Conservation (phyloP, 2,113 vertebrate species). For the Sinocyclocheilus rhinocerous region DNA sequence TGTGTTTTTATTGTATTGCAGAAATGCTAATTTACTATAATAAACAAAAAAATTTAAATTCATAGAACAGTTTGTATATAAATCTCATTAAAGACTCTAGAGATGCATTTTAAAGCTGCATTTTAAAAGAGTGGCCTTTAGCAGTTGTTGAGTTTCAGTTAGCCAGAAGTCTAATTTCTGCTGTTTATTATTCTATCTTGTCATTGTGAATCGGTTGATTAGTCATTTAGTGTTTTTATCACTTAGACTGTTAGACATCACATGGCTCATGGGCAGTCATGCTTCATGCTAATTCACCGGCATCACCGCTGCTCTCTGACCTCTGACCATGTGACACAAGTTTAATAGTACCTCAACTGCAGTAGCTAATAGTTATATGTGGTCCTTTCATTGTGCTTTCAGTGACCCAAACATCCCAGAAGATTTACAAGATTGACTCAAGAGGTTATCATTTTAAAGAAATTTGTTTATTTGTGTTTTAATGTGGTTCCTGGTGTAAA, state of each 20-base stretch:
- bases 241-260: slow-evolving; percentile 65
- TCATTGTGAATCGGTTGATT: slow-evolving; percentile 70
- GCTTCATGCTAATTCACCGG: slow-evolving; percentile 51
- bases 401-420: background rate
- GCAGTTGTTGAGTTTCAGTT: background rate
- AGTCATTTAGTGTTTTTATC: slow-evolving; percentile 54
- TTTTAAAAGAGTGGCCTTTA: background rate
- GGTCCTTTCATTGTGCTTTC: slow-evolving; percentile 25
- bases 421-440: background rate
- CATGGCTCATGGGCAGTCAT: slow-evolving; percentile 69
- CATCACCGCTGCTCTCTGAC: slow-evolving; percentile 56
- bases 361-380: slow-evolving; percentile 43
- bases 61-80: too few relatives aligned
- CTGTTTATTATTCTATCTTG: slow-evolving; percentile 67
- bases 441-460: background rate
- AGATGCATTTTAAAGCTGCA: too few relatives aligned
- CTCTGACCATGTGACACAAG: slow-evolving; percentile 69
- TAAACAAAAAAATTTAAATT: too few relatives aligned
- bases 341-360: slow-evolving; percentile 58
- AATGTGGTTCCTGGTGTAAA: background rate
- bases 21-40: background rate
- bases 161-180: slow-evolving; percentile 49
- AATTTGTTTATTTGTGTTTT: background rate
- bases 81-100: too few relatives aligned
- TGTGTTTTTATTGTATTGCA: background rate